These are phyloP conservation scores for Pomatorhinus ruficollis DNA, from an alignment of 2,113 vertebrate genomes.

Conservation along the genomic window DNA sequence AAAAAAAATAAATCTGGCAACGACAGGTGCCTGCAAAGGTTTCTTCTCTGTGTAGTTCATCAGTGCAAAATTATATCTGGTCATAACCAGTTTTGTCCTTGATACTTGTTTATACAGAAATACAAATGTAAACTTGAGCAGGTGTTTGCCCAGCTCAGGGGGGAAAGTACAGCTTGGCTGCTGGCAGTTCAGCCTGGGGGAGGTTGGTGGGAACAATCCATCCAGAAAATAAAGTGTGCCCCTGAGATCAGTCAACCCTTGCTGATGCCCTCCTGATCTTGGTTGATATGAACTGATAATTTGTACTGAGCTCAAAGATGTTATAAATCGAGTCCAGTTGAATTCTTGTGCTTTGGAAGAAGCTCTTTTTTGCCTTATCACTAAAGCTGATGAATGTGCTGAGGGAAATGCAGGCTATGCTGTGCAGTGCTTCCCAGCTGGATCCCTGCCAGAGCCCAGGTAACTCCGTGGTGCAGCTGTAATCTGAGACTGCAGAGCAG, in stretches of 20 bases:
- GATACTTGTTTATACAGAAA: slow-evolving; percentile 8
- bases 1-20: not conserved
- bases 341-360: not conserved
- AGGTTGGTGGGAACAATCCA: slow-evolving; percentile 19
- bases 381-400: not conserved
- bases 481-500: not conserved
- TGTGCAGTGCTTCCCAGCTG: not conserved
- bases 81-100: not conserved
- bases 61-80: not conserved
- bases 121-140: slow-evolving; percentile 21
- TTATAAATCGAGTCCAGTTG: accelerated
- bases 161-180: slow-evolving; percentile 3
- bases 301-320: not conserved
- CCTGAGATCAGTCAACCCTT: not conserved
- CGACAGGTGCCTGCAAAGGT: not conserved
- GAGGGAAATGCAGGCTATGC: not conserved
- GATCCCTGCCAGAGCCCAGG: not conserved
- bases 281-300: not conserved
- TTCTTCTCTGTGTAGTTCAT: not conserved
- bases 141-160: not conserved
- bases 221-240: slow-evolving; percentile 55
- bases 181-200: not conserved
- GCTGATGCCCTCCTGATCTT: not conserved
- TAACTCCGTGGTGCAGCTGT: not conserved
- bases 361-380: not conserved